A percentile compares a stretch with the other conserved stretches of the same genome.
Evolutionary conservation across 2,797 vertebrate species (phyloP).

Genomic region (Apodemus agrarius): DNA sequence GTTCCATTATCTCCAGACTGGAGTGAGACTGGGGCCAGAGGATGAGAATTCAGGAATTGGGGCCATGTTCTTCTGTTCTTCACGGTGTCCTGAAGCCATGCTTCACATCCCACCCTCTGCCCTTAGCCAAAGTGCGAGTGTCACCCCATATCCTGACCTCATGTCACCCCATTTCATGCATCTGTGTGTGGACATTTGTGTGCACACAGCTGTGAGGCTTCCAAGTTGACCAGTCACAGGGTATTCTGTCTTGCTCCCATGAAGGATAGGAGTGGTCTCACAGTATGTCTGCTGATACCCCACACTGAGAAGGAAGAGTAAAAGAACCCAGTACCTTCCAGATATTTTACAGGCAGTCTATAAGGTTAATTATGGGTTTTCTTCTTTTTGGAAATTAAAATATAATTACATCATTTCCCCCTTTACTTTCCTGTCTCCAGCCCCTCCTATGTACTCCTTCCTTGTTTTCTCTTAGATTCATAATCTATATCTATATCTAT

Average conservation of each 20-base stretch:
- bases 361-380: neutral
- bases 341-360: neutral
- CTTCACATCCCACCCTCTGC: neutral
- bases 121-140: constrained; percentile 48
- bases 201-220: neutral
- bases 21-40: neutral
- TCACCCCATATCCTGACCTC: constrained; percentile 18
- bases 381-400: neutral
- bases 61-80: neutral
- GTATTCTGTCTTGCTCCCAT: neutral
- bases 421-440: neutral
- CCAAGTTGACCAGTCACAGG: neutral
- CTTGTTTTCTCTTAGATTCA: neutral
- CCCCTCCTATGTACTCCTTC: neutral
- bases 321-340: neutral
- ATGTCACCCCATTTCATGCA: neutral
- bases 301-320: neutral
- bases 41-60: neutral
- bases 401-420: neutral
- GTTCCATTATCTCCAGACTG: neutral
- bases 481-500: too few species aligned
- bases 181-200: neutral
- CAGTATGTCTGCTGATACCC: neutral
- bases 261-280: neutral
- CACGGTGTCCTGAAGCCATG: constrained; percentile 9